Evolutionary conservation across 2,113 vertebrate genomes (phyloP), one percentile per base, ranked within the genome.

Genomic region (Prochilodus magdalenae): DNA sequence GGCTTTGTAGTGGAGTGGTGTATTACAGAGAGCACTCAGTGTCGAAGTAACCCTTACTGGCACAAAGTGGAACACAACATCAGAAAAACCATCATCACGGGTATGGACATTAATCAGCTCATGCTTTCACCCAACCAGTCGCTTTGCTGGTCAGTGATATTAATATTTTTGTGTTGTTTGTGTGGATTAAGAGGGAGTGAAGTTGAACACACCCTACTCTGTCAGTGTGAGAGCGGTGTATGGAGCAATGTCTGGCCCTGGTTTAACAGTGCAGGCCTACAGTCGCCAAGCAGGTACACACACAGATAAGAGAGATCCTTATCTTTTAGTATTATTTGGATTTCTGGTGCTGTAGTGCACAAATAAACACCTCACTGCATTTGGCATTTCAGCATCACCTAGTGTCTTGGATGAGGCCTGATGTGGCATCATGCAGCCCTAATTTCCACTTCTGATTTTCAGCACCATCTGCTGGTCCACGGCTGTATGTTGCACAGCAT

Each of bases 1-100:
- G 63, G 57, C 62, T 89, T 77, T 10, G 22, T 86, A 26, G 44
- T 89, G 0, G 86, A 88, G 53, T 89, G 88, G 88, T 70, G 33
- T 26, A 3, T 26, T 29, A 20, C 33, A 81, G 0, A 59, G 29
- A n/a, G 60, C 57, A 2, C 11, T 2, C 15, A 55, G 5, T 80
- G 66, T 20, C 66, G 13, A 40, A 24, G 22, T 22, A 36, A 24
- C 2, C 66, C 36, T 70, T 12, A 70, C 8, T 70, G 66, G 66
- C 33, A 70, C 40, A 70, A 20, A 70, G 66, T 70, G 33, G 36
- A 70, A 2, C 18, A 24, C 13, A 70, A 22, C 66, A 70, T 36
- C 1, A 11, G 1, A 33, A 44, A 20, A 44, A 70, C 66, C 66
- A 70, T 40, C 24, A 44, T 70, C 36, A 70, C 33, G 44, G 66